These are phyloP conservation scores for Margarornis squamiger DNA, from an alignment of 2,797 vertebrate species.

Conservation along the genomic window DNA sequence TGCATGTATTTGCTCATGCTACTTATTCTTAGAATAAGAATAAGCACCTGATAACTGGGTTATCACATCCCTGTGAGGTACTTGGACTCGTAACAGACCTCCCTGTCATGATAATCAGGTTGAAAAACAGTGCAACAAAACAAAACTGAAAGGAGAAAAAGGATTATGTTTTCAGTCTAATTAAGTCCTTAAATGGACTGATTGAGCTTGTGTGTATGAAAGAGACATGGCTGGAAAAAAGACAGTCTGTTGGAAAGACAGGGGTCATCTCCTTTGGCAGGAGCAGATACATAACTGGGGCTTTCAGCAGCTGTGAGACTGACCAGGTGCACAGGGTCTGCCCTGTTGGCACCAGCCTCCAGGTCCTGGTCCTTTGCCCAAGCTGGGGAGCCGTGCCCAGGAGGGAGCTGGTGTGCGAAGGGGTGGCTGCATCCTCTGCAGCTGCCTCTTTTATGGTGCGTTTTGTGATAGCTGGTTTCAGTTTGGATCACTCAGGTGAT, in stretches of 20 bases:
- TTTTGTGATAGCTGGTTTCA: not conserved
- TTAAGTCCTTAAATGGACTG: not conserved
- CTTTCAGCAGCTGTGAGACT: not conserved
- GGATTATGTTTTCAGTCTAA: not conserved
- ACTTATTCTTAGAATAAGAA: not conserved
- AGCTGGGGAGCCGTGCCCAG: not conserved
- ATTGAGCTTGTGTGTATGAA: not conserved
- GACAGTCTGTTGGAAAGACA: rapidly evolving
- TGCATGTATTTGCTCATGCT: not conserved
- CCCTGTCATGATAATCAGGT: not conserved
- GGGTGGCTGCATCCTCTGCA: not conserved
- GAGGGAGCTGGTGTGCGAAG: not conserved
- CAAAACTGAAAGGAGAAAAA: not conserved
- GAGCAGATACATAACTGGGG: not conserved
- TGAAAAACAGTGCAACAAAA: not conserved
- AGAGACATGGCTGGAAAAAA: not conserved
- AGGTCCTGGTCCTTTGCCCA: not conserved
- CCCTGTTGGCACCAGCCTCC: not conserved
- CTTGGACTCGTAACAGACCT: not conserved
- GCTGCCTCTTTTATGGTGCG: not conserved
- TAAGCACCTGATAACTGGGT: not conserved
- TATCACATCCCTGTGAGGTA: not conserved
- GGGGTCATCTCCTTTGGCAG: not conserved
- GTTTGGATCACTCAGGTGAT: rapidly evolving
- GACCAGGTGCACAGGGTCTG: not conserved